A percentile compares a stretch with the other conserved stretches of the same genome.
These are phyloP conservation scores for Biston stratarius DNA, from an alignment of 2,888 invertebrate genomes.

Conservation along the genomic window DNA sequence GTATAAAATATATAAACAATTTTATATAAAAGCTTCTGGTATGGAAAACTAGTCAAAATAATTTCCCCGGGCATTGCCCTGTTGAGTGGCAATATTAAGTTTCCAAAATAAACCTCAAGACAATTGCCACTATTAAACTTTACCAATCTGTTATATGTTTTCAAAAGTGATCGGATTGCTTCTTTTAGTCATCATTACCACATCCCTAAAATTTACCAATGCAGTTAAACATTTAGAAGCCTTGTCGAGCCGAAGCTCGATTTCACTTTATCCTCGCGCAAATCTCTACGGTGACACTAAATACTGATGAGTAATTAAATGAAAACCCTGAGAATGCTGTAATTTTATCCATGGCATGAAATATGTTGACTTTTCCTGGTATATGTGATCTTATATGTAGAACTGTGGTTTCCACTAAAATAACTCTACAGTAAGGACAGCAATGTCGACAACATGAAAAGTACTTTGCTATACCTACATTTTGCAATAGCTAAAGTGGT, in stretches of 20 bases:
- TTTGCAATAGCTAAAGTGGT: too few relatives aligned
- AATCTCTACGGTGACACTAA: slow-evolving; percentile 26
- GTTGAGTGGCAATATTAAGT: too few relatives aligned
- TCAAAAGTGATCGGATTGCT: background rate
- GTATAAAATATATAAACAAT: too few relatives aligned
- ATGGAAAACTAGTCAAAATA: too few relatives aligned
- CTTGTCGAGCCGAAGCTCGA: slow-evolving; percentile 18
- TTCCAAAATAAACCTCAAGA: too few relatives aligned
- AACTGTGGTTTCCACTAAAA: slow-evolving; percentile 1
- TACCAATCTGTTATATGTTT: background rate
- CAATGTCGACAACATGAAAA: background rate
- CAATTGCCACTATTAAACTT: background rate
- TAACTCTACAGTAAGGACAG: slow-evolving; percentile 7
- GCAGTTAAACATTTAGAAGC: slow-evolving; percentile 21
- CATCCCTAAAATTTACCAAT: slow-evolving; percentile 13
- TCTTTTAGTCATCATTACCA: background rate
- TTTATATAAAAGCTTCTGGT: too few relatives aligned
- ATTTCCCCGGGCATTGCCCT: too few relatives aligned
- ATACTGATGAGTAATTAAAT: slow-evolving; percentile 25
- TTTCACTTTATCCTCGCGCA: slow-evolving; percentile 28
- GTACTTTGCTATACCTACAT: too few relatives aligned
- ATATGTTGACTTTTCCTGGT: slow-evolving; percentile 47
- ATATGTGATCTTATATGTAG: slow-evolving; percentile 9
- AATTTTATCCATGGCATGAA: slow-evolving; percentile 24
- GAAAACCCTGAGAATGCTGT: slow-evolving; percentile 30